Conservation (phyloP, 2,888 invertebrate genomes). For the Junonia oenone region DNA sequence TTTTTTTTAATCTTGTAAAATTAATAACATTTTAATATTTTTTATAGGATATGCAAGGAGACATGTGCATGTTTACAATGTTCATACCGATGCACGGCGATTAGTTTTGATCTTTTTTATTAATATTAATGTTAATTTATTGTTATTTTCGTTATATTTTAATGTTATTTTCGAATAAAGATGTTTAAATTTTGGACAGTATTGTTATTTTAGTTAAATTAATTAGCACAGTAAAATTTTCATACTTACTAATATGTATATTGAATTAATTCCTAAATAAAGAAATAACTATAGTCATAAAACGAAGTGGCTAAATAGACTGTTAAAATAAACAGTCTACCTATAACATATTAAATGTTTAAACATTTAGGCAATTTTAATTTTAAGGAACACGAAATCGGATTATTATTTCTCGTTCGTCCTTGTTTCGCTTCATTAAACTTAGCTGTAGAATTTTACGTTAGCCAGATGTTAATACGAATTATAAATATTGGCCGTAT, state of each 20-base stretch:
- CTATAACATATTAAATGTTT: no score
- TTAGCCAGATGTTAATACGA: not conserved
- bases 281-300: no score
- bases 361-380: no score
- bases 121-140: constrained; percentile 10
- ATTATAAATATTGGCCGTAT: not conserved
- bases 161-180: constrained; percentile 12
- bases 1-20: not conserved
- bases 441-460: not conserved
- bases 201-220: no score
- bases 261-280: no score
- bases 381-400: not conserved
- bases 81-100: constrained; percentile 44
- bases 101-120: constrained; percentile 18
- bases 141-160: constrained; percentile 12
- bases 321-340: no score
- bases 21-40: constrained; percentile 11
- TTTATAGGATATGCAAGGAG: constrained; percentile 37
- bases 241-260: no score
- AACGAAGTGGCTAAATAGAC: no score
- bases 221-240: no score
- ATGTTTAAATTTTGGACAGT: no score
- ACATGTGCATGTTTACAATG: constrained; percentile 38
- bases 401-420: not conserved
- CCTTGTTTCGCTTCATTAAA: not conserved